Percentiles rank a stretch among this genome's conserved stretches.
Conservation (phyloP, 2,113 vertebrate species). For the human region DNA sequence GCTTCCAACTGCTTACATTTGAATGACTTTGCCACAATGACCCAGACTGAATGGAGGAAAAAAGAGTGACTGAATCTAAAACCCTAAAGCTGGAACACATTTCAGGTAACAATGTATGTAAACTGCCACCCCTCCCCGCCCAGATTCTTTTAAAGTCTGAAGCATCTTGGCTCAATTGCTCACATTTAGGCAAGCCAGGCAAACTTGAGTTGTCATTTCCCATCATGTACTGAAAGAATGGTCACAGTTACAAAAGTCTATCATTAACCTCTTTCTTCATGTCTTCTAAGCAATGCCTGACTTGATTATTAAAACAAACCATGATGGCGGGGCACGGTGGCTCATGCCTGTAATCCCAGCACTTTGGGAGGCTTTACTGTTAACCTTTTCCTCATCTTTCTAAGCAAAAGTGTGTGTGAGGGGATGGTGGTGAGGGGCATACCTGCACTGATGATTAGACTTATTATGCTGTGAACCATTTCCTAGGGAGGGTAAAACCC, state of each 20-base stretch:
- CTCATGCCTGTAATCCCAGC: too few relatives aligned
- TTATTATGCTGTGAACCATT: background rate
- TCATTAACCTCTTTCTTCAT: conserved; percentile 58
- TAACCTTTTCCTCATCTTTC: background rate
- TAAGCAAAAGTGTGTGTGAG: background rate
- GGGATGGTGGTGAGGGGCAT: background rate
- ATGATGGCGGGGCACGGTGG: background rate
- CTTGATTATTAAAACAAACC: conserved; percentile 11
- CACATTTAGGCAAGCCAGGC: background rate
- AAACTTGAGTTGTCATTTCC: conserved; percentile 16
- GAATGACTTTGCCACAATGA: background rate
- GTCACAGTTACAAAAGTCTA: background rate
- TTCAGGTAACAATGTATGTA: background rate
- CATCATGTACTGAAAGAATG: background rate
- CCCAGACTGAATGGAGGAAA: background rate
- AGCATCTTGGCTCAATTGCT: background rate
- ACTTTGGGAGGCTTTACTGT: background rate
- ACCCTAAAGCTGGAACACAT: background rate
- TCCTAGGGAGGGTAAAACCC: background rate
- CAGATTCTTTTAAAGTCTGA: background rate
- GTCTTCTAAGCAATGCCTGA: conserved; percentile 40
- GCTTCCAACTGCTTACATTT: background rate
- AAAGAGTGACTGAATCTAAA: background rate
- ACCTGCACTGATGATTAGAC: background rate
- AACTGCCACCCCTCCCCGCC: background rate